Evolutionary conservation across 2,797 vertebrate species (phyloP).

Genomic region (Pangasius macronema): DNA sequence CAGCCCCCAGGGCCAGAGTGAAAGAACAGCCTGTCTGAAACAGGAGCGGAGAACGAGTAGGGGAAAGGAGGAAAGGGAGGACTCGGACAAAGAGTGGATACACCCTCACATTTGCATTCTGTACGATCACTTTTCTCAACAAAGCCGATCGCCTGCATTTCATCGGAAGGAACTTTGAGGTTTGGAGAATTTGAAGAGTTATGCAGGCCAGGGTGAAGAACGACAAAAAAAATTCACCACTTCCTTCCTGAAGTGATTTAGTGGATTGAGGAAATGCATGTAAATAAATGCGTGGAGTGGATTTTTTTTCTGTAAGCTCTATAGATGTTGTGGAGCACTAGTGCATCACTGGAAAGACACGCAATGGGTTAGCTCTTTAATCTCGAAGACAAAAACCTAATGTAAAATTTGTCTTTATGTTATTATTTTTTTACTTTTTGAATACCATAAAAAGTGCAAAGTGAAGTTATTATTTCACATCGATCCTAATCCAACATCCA

Average conservation of each 20-base stretch:
- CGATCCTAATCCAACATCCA: neutral
- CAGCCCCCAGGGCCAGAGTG: constrained; percentile 77
- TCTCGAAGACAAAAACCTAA: no score
- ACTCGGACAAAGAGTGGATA: constrained; percentile 23
- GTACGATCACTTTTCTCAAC: neutral
- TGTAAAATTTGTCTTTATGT: no score
- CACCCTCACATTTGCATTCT: constrained; percentile 38
- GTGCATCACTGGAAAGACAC: neutral
- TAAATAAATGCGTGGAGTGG: neutral
- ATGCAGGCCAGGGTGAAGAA: neutral
- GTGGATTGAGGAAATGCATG: constrained; percentile 3
- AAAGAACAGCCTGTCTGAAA: constrained; percentile 82
- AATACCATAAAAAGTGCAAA: neutral
- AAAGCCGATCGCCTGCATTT: neutral
- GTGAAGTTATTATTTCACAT: neutral
- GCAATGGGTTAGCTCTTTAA: no score
- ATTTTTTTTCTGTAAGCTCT: neutral
- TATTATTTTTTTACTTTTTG: no score
- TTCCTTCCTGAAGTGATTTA: neutral
- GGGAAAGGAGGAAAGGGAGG: constrained; percentile 45
- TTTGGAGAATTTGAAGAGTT: neutral
- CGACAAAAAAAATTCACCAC: neutral
- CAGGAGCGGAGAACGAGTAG: constrained; percentile 60
- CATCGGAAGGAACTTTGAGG: constrained; percentile 31
- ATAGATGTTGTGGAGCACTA: neutral